Conservation (phyloP, 2,888 invertebrate genomes). For the Pachymerium ferrugineum region DNA sequence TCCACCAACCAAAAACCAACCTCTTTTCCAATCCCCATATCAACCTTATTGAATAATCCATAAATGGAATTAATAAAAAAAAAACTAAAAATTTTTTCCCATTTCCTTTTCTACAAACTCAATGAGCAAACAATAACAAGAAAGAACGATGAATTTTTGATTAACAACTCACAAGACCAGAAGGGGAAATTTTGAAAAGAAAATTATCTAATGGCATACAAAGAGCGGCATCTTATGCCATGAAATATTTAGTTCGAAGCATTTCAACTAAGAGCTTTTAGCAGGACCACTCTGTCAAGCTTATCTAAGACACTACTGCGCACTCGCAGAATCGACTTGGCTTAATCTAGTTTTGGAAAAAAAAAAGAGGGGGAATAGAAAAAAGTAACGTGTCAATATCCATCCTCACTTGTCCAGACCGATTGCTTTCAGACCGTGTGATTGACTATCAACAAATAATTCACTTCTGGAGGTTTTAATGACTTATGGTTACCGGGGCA, state of each 20-base stretch:
- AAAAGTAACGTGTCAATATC: neutral
- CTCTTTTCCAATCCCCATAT: neutral
- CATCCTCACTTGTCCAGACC: neutral
- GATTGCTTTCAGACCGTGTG: neutral
- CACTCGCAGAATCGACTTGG: neutral
- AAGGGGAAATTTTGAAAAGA: neutral
- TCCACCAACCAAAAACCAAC: neutral
- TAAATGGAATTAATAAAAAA: neutral
- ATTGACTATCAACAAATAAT: too few relatives aligned
- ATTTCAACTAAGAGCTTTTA: conserved; percentile 21
- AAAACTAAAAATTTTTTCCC: neutral
- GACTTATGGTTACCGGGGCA: too few relatives aligned
- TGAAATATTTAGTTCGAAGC: neutral
- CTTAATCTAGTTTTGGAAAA: neutral
- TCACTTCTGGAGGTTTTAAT: neutral
- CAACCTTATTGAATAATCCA: conserved; percentile 6
- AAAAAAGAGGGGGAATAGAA: too few relatives aligned
- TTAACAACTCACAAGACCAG: neutral
- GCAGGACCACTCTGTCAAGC: neutral
- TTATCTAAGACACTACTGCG: neutral
- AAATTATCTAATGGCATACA: neutral
- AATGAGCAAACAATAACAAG: neutral
- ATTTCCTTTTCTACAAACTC: neutral
- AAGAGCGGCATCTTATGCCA: neutral
- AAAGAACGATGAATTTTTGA: neutral